These are phyloP conservation scores for Zoanthus gigantus DNA, from an alignment of 92 coral and sea anemone genomes.

Conservation along the genomic window DNA sequence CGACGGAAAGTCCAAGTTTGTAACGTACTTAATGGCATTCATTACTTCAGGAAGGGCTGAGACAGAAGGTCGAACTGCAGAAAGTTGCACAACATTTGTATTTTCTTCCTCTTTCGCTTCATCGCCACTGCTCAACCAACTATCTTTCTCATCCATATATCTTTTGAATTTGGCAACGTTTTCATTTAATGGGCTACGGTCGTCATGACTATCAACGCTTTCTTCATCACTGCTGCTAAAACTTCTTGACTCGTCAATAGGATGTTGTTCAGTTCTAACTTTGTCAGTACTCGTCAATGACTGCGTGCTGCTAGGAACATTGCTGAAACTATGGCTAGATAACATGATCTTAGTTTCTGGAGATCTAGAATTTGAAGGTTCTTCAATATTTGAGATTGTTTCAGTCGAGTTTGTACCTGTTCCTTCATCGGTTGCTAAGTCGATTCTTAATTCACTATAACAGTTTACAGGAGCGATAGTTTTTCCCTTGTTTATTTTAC, in stretches of 20 bases:
- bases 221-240: slow-evolving; percentile 31
- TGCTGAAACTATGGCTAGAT: background rate
- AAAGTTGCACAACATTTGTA: slow-evolving; percentile 1
- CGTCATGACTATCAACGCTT: slow-evolving; percentile 48
- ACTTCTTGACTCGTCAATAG: background rate
- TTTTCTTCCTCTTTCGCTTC: slow-evolving; percentile 45
- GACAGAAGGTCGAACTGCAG: background rate
- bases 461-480: background rate
- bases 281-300: background rate
- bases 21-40: slow-evolving; percentile 33
- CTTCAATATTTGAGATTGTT: background rate
- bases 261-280: background rate
- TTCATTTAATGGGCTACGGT: slow-evolving; percentile 23
- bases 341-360: background rate
- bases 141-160: slow-evolving; percentile 77
- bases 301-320: background rate
- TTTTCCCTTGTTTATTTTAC: background rate
- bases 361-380: background rate
- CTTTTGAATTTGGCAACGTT: slow-evolving; percentile 23
- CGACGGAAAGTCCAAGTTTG: slow-evolving; percentile 22
- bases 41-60: slow-evolving; percentile 42
- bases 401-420: background rate
- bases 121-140: slow-evolving; percentile 86
- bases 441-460: background rate
- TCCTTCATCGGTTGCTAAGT: background rate